phyloP scores from a whole-genome alignment of 53 echinoderm and acorn worm genomes.

The Antedon mediterranea region DNA sequence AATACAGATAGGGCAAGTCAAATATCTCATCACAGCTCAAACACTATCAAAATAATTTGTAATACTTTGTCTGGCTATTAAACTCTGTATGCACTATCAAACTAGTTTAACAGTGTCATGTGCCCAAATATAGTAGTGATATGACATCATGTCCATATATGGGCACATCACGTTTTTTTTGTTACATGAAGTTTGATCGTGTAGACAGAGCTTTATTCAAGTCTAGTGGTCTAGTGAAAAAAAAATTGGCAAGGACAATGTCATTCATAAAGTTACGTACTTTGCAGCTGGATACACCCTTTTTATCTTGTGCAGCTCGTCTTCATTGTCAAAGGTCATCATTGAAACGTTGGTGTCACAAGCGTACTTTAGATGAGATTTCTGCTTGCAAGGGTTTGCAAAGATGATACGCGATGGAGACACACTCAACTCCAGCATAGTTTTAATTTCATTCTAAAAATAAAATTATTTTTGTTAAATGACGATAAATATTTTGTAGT shows the following conservation, averaged over 20 bases:
- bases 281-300: constrained; percentile 43
- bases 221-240: too few relatives aligned
- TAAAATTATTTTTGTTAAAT: neutral
- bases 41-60: too few relatives aligned
- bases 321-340: constrained; percentile 97
- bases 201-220: too few relatives aligned
- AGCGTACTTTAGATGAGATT: constrained; percentile 70
- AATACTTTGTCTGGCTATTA: too few relatives aligned
- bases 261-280: constrained; percentile 18
- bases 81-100: too few relatives aligned
- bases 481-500: too few relatives aligned
- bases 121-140: too few relatives aligned
- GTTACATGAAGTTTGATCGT: too few relatives aligned
- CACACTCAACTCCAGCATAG: constrained; percentile 49
- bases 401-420: constrained; percentile 77
- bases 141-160: too few relatives aligned
- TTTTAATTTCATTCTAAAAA: constrained; percentile 52
- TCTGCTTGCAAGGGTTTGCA: constrained; percentile 97
- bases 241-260: too few relatives aligned
- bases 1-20: constrained; percentile 1
- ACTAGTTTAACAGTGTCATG: too few relatives aligned
- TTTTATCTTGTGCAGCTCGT: constrained; percentile 76
- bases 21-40: constrained; percentile 4
- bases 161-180: too few relatives aligned
- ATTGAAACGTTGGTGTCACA: constrained; percentile 42